These are phyloP conservation scores for Gymnothorax reevesii DNA, from an alignment of 2,797 vertebrate species.

Conservation along the genomic window DNA sequence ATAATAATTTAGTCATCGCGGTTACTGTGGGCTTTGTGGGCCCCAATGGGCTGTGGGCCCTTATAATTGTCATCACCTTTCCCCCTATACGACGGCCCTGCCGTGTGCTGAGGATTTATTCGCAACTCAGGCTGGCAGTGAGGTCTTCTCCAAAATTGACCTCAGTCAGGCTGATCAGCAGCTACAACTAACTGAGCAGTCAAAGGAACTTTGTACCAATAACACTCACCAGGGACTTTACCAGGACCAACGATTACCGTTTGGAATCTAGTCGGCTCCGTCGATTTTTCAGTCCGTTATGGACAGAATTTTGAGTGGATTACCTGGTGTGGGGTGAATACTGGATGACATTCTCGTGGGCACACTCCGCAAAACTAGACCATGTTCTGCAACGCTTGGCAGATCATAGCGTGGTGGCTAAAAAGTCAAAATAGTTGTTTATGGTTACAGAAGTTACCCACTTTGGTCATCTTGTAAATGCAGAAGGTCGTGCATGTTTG, in stretches of 20 bases:
- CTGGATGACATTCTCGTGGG: conserved; percentile 28
- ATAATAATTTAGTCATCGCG: too few species aligned
- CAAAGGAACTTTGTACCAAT: neutral
- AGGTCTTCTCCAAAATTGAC: neutral
- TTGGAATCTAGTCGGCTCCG: conserved; percentile 7
- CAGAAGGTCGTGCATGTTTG: neutral
- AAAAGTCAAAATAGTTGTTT: neutral
- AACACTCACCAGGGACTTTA: neutral
- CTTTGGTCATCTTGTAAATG: too few species aligned
- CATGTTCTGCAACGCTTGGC: conserved; percentile 1
- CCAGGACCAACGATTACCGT: neutral
- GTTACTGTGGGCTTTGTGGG: too few species aligned
- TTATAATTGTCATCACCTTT: too few species aligned
- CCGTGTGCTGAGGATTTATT: too few species aligned
- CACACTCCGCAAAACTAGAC: conserved; percentile 7
- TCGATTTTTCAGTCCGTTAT: conserved; percentile 34
- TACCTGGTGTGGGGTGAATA: conserved; percentile 15
- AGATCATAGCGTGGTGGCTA: neutral
- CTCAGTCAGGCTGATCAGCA: neutral
- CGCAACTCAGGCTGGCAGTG: too few species aligned
- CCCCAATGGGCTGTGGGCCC: too few species aligned
- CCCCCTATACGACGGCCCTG: too few species aligned
- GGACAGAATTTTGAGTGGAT: conserved; percentile 20
- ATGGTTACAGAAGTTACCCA: neutral
- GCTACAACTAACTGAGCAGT: neutral